A percentile compares a stretch with the other conserved stretches of the same genome.
Conservation (phyloP, 2,888 invertebrate species). For the Chironomus tentans region DNA sequence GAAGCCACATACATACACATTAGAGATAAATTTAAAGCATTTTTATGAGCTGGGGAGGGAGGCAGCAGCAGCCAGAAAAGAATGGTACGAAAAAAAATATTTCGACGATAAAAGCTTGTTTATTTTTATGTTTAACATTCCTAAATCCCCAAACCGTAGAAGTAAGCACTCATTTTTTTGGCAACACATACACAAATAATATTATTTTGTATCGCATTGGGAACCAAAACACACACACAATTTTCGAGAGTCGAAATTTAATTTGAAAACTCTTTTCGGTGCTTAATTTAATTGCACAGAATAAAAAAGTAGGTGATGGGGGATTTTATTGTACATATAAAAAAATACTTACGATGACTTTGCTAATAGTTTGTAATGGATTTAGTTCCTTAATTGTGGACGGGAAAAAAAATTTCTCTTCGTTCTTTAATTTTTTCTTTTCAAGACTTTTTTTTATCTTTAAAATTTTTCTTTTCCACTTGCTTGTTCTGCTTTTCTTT, state of each 20-base stretch:
- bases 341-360: slow-evolving; percentile 25
- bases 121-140: slow-evolving; percentile 12
- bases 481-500: background rate
- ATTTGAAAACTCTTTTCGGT: slow-evolving; percentile 1
- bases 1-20: background rate
- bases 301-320: too few species aligned
- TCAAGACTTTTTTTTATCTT: background rate
- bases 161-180: slow-evolving; percentile 1
- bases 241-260: background rate
- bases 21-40: slow-evolving; percentile 11
- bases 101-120: slow-evolving; percentile 6
- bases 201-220: too few species aligned
- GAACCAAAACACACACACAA: too few species aligned
- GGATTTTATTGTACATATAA: too few species aligned
- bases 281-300: slow-evolving; percentile 7
- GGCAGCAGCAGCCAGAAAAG: background rate
- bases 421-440: background rate
- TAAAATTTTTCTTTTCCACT: slow-evolving; percentile 4
- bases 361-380: slow-evolving; percentile 30
- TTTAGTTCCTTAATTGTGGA: slow-evolving; percentile 43
- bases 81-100: too few species aligned
- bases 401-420: slow-evolving; percentile 32
- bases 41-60: background rate
- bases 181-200: background rate
- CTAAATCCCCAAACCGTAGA: slow-evolving; percentile 4